Conservation (phyloP, 2,888 invertebrate species). For the Apamea anceps region DNA sequence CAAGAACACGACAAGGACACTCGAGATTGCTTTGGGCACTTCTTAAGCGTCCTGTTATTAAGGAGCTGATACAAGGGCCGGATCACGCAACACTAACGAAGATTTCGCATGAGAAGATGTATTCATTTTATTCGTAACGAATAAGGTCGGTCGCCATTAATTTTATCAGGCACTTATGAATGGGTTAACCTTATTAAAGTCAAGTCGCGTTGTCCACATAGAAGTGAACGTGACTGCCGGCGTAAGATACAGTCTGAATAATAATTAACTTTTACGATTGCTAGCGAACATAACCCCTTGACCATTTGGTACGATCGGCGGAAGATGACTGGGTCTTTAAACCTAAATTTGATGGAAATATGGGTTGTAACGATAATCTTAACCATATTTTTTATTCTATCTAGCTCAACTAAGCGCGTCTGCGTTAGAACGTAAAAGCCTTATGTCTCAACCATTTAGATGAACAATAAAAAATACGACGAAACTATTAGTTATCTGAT, state of each 20-base stretch:
- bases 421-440: conserved; percentile 32
- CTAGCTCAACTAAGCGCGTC: conserved; percentile 52
- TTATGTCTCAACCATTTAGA: conserved; percentile 41
- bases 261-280: conserved; percentile 78
- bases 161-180: conserved; percentile 77
- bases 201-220: conserved; percentile 77
- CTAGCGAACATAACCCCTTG: conserved; percentile 65
- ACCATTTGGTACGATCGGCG: conserved; percentile 66
- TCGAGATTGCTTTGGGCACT: conserved; percentile 56
- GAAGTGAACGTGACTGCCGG: conserved; percentile 80
- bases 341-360: conserved; percentile 54
- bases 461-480: conserved; percentile 43
- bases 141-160: conserved; percentile 66
- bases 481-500: conserved; percentile 38
- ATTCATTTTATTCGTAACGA: conserved; percentile 50
- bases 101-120: conserved; percentile 65
- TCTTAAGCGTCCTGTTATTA: conserved; percentile 50
- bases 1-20: conserved; percentile 62
- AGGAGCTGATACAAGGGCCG: conserved; percentile 54
- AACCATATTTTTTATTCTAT: conserved; percentile 56
- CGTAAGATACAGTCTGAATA: conserved; percentile 76
- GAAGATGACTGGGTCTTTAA: conserved; percentile 51
- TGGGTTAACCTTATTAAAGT: conserved; percentile 75
- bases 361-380: conserved; percentile 35
- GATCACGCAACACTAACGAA: conserved; percentile 67